Evolutionary conservation across 2,113 vertebrate species (phyloP).

Genomic region (Zosterops borbonicus): DNA sequence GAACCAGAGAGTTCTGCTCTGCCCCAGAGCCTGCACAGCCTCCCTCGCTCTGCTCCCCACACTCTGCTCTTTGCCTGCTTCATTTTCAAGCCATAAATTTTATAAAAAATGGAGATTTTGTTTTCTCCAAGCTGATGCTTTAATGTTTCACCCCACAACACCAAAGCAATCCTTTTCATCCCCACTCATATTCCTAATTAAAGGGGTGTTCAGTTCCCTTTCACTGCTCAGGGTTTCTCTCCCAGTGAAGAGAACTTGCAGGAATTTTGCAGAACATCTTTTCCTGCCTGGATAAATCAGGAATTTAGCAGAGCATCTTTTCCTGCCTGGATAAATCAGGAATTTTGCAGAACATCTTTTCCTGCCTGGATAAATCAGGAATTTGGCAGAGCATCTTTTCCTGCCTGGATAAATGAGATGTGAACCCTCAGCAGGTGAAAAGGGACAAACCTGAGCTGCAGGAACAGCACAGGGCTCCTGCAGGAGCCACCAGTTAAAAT

Average conservation of each 20-base stretch:
- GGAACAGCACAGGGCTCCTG: background rate
- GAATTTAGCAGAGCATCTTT: no score
- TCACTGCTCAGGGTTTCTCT: background rate
- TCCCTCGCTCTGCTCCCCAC: background rate
- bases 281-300: background rate
- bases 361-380: background rate
- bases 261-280: background rate
- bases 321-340: background rate
- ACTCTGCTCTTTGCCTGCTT: background rate
- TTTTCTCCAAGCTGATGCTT: background rate
- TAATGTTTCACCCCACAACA: background rate
- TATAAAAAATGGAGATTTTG: background rate
- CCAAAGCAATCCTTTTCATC: background rate
- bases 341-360: background rate
- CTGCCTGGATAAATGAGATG: background rate
- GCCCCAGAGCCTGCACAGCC: background rate
- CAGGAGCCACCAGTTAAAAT: background rate
- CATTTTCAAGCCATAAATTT: background rate
- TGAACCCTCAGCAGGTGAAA: background rate
- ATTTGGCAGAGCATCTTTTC: background rate
- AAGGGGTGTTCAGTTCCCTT: background rate
- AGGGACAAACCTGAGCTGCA: background rate
- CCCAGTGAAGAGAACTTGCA: background rate
- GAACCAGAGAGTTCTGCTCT: background rate
- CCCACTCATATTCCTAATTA: background rate